Evolutionary conservation across 2,113 vertebrate genomes (phyloP).

Genomic region (Myiozetetes cayanensis): DNA sequence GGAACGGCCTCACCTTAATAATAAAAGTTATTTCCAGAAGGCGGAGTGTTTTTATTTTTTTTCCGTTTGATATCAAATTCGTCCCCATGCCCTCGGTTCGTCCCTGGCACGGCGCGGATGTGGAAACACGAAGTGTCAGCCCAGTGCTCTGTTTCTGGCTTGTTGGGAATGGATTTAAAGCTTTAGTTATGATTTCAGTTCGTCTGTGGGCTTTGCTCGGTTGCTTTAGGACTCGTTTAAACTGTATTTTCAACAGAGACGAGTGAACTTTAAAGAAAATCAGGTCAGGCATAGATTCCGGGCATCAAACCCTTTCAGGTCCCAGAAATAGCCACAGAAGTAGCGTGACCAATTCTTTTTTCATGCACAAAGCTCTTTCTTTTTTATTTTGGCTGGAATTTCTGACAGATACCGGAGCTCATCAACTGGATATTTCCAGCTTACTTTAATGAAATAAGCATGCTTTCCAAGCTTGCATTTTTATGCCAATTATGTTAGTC

Average conservation of each 20-base stretch:
- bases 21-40: constrained; percentile 27
- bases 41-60: not conserved
- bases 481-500: not conserved
- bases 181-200: not conserved
- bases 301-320: constrained; percentile 49
- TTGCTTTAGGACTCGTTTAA: constrained; percentile 6
- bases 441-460: not conserved
- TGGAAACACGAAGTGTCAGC: not conserved
- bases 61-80: not conserved
- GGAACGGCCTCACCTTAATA: not conserved
- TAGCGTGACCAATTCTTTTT: constrained; percentile 1
- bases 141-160: not conserved
- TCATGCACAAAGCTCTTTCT: not conserved
- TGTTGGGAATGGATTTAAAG: not conserved
- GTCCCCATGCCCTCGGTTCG: not conserved
- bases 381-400: not conserved
- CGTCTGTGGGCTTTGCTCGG: not conserved
- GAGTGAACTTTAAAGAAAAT: constrained; percentile 63
- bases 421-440: not conserved
- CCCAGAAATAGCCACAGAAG: constrained; percentile 46
- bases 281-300: constrained; percentile 59
- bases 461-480: not conserved
- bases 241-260: not conserved
- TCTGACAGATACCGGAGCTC: not conserved
- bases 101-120: not conserved